Conservation (phyloP, 2,797 vertebrate genomes). For the Rhinichthys osculus region DNA sequence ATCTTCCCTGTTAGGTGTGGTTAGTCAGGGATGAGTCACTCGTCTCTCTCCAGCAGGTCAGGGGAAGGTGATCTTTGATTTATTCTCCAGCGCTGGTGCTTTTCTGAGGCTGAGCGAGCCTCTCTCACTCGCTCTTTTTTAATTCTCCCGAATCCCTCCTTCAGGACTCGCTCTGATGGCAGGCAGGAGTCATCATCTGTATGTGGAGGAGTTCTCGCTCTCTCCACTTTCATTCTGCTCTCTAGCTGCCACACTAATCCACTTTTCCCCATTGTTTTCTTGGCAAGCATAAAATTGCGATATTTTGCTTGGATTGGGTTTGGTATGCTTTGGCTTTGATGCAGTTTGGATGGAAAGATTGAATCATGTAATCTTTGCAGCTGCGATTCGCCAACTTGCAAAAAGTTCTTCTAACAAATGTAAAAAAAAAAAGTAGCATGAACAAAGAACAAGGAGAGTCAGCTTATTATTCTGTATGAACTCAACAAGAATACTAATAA, state of each 20-base stretch:
- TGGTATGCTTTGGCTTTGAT: neutral
- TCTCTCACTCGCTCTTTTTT: neutral
- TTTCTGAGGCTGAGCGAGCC: neutral
- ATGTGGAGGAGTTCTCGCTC: conserved; percentile 66
- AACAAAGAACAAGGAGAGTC: neutral
- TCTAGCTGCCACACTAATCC: conserved; percentile 67
- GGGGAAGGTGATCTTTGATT: conserved; percentile 23
- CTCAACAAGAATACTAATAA: neutral
- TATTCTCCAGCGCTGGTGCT: conserved; percentile 5
- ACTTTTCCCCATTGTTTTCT: conserved; percentile 68
- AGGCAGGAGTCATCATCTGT: neutral
- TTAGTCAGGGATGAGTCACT: conserved; percentile 47
- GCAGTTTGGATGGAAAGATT: neutral
- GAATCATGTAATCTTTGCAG: neutral
- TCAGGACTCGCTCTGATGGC: neutral
- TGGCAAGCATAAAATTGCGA: conserved; percentile 21
- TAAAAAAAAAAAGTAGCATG: neutral
- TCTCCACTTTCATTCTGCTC: conserved; percentile 54
- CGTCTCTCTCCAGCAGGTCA: conserved; percentile 10
- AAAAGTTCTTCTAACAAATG: neutral
- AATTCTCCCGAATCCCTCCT: neutral
- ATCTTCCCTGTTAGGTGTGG: conserved; percentile 26
- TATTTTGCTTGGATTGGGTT: conserved; percentile 5
- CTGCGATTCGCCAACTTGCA: neutral
- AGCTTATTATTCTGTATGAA: neutral